phyloP scores from a whole-genome alignment of 1,140 invertebrate genomes.

The Caerostris darwini region DNA sequence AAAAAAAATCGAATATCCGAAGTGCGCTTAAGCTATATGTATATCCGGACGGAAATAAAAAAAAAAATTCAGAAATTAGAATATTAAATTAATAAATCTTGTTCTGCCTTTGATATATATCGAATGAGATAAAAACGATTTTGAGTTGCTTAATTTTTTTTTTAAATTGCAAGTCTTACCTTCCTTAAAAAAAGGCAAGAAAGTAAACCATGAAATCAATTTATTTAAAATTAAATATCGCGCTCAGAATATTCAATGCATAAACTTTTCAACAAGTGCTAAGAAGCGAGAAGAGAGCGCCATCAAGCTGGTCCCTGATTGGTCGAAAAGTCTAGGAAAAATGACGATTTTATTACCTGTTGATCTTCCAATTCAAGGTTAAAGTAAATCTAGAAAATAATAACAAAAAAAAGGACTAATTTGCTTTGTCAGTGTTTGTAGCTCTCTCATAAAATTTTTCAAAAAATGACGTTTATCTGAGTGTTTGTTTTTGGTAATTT shows the following conservation, averaged over 20 bases:
- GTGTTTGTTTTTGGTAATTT: not conserved
- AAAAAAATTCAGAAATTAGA: too few species aligned
- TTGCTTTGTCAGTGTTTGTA: not conserved
- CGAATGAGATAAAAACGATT: too few species aligned
- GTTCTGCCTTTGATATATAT: too few species aligned
- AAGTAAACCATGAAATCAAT: too few species aligned
- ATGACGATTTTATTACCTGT: constrained; percentile 27
- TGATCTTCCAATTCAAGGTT: constrained; percentile 41
- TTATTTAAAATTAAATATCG: not conserved
- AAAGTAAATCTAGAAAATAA: not conserved
- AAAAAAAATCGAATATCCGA: too few species aligned
- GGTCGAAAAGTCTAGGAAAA: constrained; percentile 5
- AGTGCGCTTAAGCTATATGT: too few species aligned
- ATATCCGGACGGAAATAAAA: too few species aligned
- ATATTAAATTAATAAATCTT: too few species aligned
- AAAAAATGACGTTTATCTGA: not conserved
- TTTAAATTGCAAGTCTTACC: too few species aligned
- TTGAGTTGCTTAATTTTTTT: too few species aligned
- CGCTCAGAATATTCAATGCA: too few species aligned
- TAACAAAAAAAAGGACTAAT: not conserved
- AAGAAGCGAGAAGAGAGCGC: not conserved
- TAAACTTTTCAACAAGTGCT: not conserved
- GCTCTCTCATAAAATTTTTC: not conserved
- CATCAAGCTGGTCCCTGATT: not conserved
- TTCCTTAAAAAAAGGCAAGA: too few species aligned